Conservation (phyloP, 2,113 vertebrate genomes). For the Petroica traversi region DNA sequence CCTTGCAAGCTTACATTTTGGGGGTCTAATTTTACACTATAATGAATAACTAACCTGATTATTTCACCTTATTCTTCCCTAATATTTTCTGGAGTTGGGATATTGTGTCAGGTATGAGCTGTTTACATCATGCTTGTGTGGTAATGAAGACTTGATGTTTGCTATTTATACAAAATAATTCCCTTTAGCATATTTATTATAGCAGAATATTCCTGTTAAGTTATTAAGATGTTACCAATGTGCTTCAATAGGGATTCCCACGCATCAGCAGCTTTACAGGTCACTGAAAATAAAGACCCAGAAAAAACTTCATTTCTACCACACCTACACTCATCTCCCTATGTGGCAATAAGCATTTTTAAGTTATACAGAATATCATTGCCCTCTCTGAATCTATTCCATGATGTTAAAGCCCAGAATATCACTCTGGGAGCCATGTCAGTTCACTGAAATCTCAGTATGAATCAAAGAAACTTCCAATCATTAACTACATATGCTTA, state of each 20-base stretch:
- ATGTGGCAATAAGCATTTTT: background rate
- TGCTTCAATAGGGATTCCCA: background rate
- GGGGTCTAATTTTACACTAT: background rate
- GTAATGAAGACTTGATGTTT: background rate
- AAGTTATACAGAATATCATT: background rate
- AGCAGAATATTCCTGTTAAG: background rate
- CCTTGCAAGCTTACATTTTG: background rate
- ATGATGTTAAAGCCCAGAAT: background rate
- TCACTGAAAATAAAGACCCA: background rate
- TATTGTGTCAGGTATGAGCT: background rate
- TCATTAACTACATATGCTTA: background rate
- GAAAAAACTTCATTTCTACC: background rate
- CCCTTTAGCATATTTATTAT: background rate
- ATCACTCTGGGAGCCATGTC: rapidly evolving
- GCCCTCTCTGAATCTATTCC: background rate
- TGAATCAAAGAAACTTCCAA: background rate
- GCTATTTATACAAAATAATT: background rate
- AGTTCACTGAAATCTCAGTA: background rate
- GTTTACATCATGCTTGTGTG: background rate
- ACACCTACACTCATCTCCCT: background rate
- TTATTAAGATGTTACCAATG: background rate
- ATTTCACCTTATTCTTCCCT: background rate
- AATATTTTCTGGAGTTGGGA: background rate
- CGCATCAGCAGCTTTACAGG: background rate
- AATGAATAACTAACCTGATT: background rate